Evolutionary conservation across 2,888 invertebrate species (phyloP).

Genomic region (Mactromeris polynyma): DNA sequence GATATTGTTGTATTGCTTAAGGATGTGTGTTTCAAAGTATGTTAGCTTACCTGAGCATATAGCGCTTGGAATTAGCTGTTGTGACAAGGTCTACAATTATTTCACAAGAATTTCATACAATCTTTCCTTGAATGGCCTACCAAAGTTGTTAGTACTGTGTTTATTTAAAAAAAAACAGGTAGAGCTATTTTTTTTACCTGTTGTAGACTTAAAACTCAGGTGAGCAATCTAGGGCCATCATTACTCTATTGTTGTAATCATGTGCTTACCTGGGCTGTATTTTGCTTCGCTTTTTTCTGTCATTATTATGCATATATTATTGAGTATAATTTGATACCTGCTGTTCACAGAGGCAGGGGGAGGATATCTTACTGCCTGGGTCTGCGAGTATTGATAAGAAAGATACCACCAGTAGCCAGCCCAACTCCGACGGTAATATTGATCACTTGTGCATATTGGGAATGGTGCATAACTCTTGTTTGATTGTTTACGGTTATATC

Average conservation of each 20-base stretch:
- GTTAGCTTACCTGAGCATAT: no score
- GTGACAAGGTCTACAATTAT: no score
- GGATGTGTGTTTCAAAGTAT: neutral
- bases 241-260: neutral
- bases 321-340: neutral
- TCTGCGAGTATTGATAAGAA: conserved; percentile 74
- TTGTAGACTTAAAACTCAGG: no score
- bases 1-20: neutral
- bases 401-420: conserved; percentile 47
- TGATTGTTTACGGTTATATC: conserved; percentile 1
- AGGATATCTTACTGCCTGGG: conserved; percentile 79
- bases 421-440: conserved; percentile 54
- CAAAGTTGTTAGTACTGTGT: no score
- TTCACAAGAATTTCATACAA: no score
- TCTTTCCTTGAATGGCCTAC: no score
- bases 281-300: neutral
- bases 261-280: neutral
- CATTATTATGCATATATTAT: neutral
- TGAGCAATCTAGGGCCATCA: no score
- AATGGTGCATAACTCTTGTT: conserved; percentile 37
- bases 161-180: no score
- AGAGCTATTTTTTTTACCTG: no score
- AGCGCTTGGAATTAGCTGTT: no score
- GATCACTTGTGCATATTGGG: conserved; percentile 28
- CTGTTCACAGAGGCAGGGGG: conserved; percentile 70